These are phyloP conservation scores for Probosciger aterrimus DNA, from an alignment of 2,113 vertebrate species.

Conservation along the genomic window DNA sequence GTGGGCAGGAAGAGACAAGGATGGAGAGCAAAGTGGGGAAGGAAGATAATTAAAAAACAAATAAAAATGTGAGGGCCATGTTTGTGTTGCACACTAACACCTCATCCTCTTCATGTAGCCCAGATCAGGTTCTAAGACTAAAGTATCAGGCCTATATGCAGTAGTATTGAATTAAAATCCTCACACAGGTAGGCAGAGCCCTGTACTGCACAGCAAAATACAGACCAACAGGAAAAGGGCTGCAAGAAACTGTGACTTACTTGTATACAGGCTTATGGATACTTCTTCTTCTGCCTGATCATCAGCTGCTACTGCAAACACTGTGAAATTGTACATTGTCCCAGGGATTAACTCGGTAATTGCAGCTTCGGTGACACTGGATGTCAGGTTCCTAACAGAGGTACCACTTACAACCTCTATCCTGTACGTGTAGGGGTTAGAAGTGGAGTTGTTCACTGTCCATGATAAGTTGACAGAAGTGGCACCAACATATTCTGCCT, in stretches of 20 bases:
- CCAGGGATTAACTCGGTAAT: neutral
- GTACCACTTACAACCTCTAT: neutral
- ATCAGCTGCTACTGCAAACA: neutral
- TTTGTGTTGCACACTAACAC: neutral
- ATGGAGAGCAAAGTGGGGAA: neutral
- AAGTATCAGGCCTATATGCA: neutral
- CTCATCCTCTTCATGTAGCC: neutral
- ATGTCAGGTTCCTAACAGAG: fast-evolving
- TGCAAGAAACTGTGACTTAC: neutral
- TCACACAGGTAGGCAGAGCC: neutral
- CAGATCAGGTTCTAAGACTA: neutral
- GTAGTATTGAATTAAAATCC: neutral
- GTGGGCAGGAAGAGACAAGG: neutral
- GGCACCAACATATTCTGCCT: neutral
- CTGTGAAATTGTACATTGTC: neutral
- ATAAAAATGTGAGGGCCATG: neutral
- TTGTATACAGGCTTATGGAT: fast-evolving
- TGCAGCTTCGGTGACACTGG: fast-evolving
- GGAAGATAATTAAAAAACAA: neutral
- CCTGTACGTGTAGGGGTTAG: fast-evolving
- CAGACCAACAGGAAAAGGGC: fast-evolving
- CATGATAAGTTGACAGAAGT: neutral
- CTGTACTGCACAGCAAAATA: neutral
- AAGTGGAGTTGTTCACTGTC: fast-evolving
- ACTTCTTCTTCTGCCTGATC: fast-evolving